Evolutionary conservation across 1,140 invertebrate species (phyloP).

Genomic region (Augochlora pura): DNA sequence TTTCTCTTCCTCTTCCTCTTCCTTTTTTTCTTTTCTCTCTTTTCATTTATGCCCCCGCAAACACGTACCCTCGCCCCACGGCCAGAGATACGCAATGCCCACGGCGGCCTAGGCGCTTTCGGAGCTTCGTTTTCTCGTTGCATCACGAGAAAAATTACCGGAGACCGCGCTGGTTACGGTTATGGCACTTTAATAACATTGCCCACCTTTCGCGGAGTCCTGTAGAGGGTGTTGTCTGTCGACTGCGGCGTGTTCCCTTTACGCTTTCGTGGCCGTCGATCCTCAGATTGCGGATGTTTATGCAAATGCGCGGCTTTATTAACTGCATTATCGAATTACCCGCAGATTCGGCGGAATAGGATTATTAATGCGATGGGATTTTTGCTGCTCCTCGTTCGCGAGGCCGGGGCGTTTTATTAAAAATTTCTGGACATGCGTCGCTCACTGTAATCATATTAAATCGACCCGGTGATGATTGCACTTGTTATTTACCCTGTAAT

Average conservation of each 20-base stretch:
- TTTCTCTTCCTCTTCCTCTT: conserved; percentile 44
- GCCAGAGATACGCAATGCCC: conserved; percentile 37
- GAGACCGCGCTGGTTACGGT: conserved; percentile 26
- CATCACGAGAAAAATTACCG: conserved; percentile 28
- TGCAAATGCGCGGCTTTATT: background rate
- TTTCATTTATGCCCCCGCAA: conserved; percentile 58
- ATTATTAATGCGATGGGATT: no score
- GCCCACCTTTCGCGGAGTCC: conserved; percentile 27
- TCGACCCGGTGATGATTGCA: no score
- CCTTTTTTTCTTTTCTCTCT: conserved; percentile 24
- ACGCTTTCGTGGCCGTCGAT: background rate
- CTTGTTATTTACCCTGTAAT: no score
- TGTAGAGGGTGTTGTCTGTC: background rate
- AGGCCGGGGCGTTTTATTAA: no score
- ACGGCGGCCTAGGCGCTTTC: conserved; percentile 27
- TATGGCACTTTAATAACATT: conserved; percentile 46
- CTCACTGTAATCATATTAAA: no score
- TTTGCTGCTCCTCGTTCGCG: no score
- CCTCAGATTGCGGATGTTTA: background rate
- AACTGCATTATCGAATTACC: background rate
- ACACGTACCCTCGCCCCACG: conserved; percentile 43
- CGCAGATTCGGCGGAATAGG: no score
- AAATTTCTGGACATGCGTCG: no score
- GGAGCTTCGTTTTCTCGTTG: conserved; percentile 30
- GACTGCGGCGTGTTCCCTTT: background rate